phyloP scores from a whole-genome alignment of 2,797 vertebrate species.

The Peromyscus attwateri region DNA sequence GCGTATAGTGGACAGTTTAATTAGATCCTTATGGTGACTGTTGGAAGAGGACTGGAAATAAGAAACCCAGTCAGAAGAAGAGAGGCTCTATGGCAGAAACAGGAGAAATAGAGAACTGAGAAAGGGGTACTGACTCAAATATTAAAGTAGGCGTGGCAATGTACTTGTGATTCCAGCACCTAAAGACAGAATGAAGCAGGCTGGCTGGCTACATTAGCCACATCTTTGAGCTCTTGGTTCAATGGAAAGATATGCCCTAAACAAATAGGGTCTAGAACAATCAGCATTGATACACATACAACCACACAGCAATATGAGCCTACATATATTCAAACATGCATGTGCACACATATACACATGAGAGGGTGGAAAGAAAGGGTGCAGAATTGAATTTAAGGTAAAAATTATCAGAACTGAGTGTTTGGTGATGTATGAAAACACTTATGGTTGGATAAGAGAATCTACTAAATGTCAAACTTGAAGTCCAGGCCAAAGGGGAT shows the following conservation, averaged over 20 bases:
- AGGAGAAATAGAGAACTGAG: background rate
- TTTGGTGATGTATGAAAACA: background rate
- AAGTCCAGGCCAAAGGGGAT: background rate
- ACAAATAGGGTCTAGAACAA: background rate
- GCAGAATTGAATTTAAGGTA: background rate
- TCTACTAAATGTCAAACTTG: background rate
- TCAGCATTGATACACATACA: background rate
- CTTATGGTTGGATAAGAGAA: background rate
- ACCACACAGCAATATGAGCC: background rate
- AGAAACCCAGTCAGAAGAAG: background rate
- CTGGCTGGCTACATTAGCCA: background rate
- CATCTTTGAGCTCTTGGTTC: background rate
- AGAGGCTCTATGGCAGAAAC: background rate
- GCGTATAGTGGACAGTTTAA: background rate
- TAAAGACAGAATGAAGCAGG: background rate
- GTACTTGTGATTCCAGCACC: background rate
- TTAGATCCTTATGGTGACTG: background rate
- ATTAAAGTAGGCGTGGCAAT: no score
- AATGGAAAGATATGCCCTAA: background rate
- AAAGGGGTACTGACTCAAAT: background rate
- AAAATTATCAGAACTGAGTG: background rate
- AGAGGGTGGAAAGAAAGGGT: background rate
- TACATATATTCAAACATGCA: background rate
- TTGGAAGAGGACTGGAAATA: background rate
- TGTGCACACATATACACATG: background rate